phyloP scores from a whole-genome alignment of 2,888 invertebrate species.

The Erebia palarica region DNA sequence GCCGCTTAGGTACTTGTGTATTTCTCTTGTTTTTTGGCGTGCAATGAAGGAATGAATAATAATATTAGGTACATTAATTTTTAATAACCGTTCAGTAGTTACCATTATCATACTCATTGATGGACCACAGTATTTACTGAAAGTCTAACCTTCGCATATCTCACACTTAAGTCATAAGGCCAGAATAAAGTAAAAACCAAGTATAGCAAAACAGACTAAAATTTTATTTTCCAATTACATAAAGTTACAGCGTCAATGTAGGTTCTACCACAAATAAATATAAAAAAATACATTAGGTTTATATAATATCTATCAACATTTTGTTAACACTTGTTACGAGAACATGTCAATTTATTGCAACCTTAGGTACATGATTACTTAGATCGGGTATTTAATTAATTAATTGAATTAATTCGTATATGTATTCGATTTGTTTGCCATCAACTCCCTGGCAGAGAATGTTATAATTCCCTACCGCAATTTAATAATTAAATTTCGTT shows the following conservation, averaged over 20 bases:
- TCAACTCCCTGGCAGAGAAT: background rate
- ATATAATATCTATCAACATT: constrained; percentile 15
- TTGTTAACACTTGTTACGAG: background rate
- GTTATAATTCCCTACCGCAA: constrained; percentile 1
- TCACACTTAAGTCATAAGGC: background rate
- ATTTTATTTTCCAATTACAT: constrained; percentile 33
- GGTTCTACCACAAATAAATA: constrained; percentile 31
- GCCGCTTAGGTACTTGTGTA: too few relatives aligned
- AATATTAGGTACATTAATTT: too few relatives aligned
- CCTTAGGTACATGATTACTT: background rate
- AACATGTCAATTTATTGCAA: constrained; percentile 3
- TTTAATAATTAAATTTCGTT: background rate
- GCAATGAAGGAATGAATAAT: too few relatives aligned
- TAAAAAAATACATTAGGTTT: constrained; percentile 19
- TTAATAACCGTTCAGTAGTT: too few relatives aligned
- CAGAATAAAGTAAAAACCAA: background rate
- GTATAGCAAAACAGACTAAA: constrained; percentile 28
- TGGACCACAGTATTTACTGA: too few relatives aligned
- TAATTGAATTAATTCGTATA: too few relatives aligned
- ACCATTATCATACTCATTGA: too few relatives aligned
- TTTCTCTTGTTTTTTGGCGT: too few relatives aligned
- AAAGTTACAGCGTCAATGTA: constrained; percentile 27
- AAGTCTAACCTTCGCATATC: too few relatives aligned
- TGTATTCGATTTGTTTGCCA: background rate
- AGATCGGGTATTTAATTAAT: too few relatives aligned